Percentiles rank a stretch among this genome's conserved stretches.
Evolutionary conservation across 2,888 invertebrate species (phyloP).

Genomic region (Crocallis elinguaria): DNA sequence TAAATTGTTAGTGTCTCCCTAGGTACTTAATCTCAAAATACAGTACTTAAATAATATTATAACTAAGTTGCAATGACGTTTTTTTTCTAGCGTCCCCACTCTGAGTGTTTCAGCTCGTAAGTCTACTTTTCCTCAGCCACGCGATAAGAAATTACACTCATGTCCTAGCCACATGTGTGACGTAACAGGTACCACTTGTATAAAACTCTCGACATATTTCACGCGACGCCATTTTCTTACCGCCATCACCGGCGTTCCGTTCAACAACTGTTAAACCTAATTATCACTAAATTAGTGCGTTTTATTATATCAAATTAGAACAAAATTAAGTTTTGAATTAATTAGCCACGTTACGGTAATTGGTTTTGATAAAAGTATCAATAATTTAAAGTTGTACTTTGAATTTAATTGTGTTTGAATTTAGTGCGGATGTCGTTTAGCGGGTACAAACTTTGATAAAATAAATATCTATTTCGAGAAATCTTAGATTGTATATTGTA

Average conservation of each 20-base stretch:
- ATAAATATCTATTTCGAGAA: constrained; percentile 31
- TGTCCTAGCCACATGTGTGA: constrained; percentile 73
- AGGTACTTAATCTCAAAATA: neutral
- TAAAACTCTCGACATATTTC: constrained; percentile 68
- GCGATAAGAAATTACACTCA: constrained; percentile 57
- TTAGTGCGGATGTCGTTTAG: constrained; percentile 6
- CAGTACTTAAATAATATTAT: neutral
- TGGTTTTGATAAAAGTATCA: constrained; percentile 10
- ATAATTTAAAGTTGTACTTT: neutral
- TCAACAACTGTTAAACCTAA: constrained; percentile 52
- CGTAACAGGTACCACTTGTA: constrained; percentile 77
- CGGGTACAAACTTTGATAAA: constrained; percentile 22
- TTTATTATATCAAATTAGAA: constrained; percentile 21
- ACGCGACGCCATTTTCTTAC: constrained; percentile 71
- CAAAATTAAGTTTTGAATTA: constrained; percentile 38
- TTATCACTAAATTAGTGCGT: constrained; percentile 53
- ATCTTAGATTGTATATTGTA: constrained; percentile 38
- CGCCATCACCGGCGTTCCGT: constrained; percentile 49
- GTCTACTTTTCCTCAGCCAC: constrained; percentile 39
- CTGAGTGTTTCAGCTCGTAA: neutral
- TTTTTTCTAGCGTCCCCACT: too few species aligned
- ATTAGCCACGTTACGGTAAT: constrained; percentile 27
- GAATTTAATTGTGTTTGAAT: constrained; percentile 26
- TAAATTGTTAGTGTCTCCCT: too few species aligned
- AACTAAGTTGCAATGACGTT: neutral